Base-by-base conservation (phyloP, 2,888 invertebrate species). In the Sepioteuthis lessoniana region DNA sequence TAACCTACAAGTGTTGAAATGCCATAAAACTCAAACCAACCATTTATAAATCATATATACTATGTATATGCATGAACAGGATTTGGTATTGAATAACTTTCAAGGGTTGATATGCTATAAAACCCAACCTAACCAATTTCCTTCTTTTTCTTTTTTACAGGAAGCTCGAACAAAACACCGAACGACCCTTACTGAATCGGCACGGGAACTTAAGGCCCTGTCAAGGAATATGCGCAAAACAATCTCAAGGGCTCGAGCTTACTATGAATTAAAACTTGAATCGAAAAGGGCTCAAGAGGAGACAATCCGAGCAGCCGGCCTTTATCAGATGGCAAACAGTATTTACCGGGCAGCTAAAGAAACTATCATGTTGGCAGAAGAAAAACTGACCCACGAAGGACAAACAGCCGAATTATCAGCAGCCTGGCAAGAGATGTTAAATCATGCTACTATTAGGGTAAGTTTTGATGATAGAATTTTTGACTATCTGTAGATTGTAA, bases 401-500 rank as follows among this genome's bases (percentile, higher is more conserved):
- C 94, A 95, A 46, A 95, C 94, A 76, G 98, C 98, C 98, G 98
- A 98, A 97, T 99, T 99, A 97, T 99, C 99, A 97, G 98, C 98
- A 97, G 99, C 99, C 96, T 99, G 99, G 99, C 99, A 99, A 97
- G 99, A 99, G 97, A 99, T 99, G 98, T 98, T 99, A 95, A 99
- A 99, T 97, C 99, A 99, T 98, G 99, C 99, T 95, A 99, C 99
- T 94, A 98, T 98, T 97, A 98, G 99, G 98, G 98, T 98, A 95
- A 96, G 97, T 93, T 93, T 42, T 76, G 0, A 31, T 76, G 8
- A 0, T 7, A 31, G 31, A 4, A 60, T 31, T 60, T 60, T 60
- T 60, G 31, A 31, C 60, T 31, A 31, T 5, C 21, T 19, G 7
- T 55, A 13, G 2, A 16, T 25, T 55, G 19, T 55, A 3, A n/a